These are phyloP conservation scores for Bothrops jararaca DNA, from an alignment of 2,113 vertebrate genomes.

Conservation along the genomic window DNA sequence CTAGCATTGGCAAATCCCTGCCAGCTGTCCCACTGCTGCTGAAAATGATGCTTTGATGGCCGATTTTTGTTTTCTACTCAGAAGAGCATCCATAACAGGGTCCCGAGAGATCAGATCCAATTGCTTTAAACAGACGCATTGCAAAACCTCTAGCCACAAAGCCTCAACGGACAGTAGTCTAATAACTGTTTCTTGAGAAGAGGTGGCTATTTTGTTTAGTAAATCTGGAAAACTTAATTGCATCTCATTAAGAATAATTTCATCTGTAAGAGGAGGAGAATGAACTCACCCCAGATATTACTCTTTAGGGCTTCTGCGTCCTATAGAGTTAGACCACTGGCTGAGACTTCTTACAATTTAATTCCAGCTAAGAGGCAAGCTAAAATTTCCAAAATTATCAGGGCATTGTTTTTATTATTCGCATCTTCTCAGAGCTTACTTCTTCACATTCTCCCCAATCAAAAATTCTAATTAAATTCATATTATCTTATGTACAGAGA, in stretches of 20 bases:
- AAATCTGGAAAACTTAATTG: slow-evolving; percentile 37
- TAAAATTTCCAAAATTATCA: slow-evolving; percentile 13
- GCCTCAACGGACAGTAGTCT: slow-evolving; percentile 46
- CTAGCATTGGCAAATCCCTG: slow-evolving; percentile 51
- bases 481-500: neutral
- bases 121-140: slow-evolving; percentile 58
- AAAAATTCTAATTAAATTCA: slow-evolving; percentile 21
- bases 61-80: slow-evolving; percentile 45
- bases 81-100: slow-evolving; percentile 39
- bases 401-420: slow-evolving; percentile 7
- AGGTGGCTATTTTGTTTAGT: slow-evolving; percentile 39
- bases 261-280: slow-evolving; percentile 1
- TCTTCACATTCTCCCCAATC: neutral
- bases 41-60: slow-evolving; percentile 52
- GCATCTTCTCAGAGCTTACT: neutral
- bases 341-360: slow-evolving; percentile 10
- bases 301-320: neutral
- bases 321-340: neutral
- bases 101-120: slow-evolving; percentile 59
- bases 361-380: slow-evolving; percentile 17
- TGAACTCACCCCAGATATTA: neutral
- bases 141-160: slow-evolving; percentile 61
- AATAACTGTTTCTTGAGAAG: slow-evolving; percentile 50
- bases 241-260: slow-evolving; percentile 47
- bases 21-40: slow-evolving; percentile 49